Evolutionary conservation across 2,797 vertebrate genomes (phyloP), one percentile per base, ranked within the genome.

Genomic region (Periparus ater): DNA sequence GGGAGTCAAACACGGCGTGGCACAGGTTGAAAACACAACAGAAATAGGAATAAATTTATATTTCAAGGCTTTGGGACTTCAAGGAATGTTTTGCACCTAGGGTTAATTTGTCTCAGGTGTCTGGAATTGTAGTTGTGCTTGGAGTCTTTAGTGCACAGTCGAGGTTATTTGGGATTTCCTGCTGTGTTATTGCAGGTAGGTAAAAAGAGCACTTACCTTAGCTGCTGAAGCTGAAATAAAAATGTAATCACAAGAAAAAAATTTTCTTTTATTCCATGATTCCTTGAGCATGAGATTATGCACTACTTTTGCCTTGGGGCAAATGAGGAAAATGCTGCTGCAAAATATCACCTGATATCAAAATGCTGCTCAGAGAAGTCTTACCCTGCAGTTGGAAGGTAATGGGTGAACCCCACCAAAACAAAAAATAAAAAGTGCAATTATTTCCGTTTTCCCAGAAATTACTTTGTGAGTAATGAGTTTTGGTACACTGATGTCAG

Each of bases 1-100:
- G 65, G 22, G 6, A 8, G 18, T 1, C n/a, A 6, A 32, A 27
- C 30, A 1, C 4, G 0, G 26, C 1, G 22, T 11, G 4, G 45
- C 11, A 3, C 19, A 7, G 80, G 7, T 0, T 23, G 40, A 4
- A 54, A 74, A 34, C 22, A 42, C 51, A 77, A 17, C 26, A 54
- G 19, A 58, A 71, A 19, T 7, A 19, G 63, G 26, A 53, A 65
- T 14, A 30, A 30, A 34, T 7, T 6, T 26, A 0, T 12, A 7
- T 77, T 63, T 54, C 44, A 42, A 71, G 60, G 30, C 20, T 32
- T 61, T 1, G 9, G 20, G 58, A 20, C 12, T 60, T 40, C 51
- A 50, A 32, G 26, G 36, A 5, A 63, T 32, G 34, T 53, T 45
- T 81, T 50, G 29, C 32, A 19, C 34, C 58, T 26, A 1, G 4